Conservation (phyloP, 2,797 vertebrate genomes). For the Macrochelys suwanniensis region DNA sequence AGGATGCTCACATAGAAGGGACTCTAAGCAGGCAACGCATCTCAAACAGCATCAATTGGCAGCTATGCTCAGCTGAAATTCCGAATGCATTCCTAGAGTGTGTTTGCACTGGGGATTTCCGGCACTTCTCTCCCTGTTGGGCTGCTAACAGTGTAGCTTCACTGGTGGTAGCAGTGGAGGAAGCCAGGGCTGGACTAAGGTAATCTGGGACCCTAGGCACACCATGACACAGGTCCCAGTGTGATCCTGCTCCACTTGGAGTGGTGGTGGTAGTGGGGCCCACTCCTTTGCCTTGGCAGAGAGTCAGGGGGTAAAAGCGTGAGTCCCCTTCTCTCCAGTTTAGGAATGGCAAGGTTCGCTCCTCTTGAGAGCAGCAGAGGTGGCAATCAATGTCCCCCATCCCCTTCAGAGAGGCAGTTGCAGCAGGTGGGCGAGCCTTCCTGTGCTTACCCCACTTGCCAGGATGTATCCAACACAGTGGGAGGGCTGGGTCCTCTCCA, state of each 20-base stretch:
- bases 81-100: background rate
- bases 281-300: background rate
- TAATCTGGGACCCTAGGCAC: background rate
- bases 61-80: background rate
- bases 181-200: background rate
- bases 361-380: background rate
- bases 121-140: background rate
- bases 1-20: background rate
- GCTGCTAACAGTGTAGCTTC: background rate
- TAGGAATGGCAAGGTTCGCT: background rate
- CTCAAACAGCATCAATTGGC: fast-evolving
- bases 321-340: background rate
- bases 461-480: background rate
- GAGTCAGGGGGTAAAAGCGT: background rate
- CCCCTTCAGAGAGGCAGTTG: background rate
- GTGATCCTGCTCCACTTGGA: background rate
- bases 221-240: fast-evolving
- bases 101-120: background rate
- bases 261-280: background rate
- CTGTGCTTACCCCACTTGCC: background rate
- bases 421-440: background rate
- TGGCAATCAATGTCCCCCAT: background rate
- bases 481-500: background rate
- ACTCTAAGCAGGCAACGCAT: background rate
- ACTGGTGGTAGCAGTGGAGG: background rate